Conservation (phyloP, 2,888 invertebrate species). For the Deroplatys truncata region DNA sequence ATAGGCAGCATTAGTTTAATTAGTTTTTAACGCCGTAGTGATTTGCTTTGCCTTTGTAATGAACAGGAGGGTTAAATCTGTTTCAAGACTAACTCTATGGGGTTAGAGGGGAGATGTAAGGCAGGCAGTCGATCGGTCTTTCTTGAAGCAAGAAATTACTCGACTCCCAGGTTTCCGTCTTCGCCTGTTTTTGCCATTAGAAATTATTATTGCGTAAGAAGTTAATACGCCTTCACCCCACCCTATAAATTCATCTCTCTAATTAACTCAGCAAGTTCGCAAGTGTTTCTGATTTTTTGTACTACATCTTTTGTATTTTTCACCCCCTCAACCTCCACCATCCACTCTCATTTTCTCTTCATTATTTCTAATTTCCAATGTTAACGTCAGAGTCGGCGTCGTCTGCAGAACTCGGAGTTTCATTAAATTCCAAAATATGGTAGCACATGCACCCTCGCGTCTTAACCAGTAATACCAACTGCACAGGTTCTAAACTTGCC, state of each 20-base stretch:
- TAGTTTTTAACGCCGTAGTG: no score
- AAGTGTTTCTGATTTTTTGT: conserved; percentile 10
- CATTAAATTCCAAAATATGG: neutral
- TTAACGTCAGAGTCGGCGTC: neutral
- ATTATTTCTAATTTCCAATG: neutral
- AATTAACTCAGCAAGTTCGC: conserved; percentile 24
- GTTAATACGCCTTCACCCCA: neutral
- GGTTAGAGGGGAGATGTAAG: neutral
- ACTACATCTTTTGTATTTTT: neutral
- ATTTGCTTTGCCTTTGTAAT: neutral
- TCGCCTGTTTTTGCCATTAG: conserved; percentile 25
- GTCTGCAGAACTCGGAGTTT: neutral
- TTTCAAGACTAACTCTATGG: neutral
- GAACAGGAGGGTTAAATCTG: neutral
- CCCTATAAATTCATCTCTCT: conserved; percentile 19
- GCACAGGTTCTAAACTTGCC: neutral
- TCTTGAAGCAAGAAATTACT: conserved; percentile 24
- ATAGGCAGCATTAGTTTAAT: neutral
- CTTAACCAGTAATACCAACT: neutral
- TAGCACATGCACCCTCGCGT: neutral
- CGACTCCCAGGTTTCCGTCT: conserved; percentile 20
- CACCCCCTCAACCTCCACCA: neutral
- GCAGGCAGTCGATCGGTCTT: neutral
- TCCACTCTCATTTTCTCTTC: neutral
- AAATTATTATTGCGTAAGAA: conserved; percentile 26